Conservation (phyloP, 2,888 invertebrate species). For the Hanleya hanleyi region DNA sequence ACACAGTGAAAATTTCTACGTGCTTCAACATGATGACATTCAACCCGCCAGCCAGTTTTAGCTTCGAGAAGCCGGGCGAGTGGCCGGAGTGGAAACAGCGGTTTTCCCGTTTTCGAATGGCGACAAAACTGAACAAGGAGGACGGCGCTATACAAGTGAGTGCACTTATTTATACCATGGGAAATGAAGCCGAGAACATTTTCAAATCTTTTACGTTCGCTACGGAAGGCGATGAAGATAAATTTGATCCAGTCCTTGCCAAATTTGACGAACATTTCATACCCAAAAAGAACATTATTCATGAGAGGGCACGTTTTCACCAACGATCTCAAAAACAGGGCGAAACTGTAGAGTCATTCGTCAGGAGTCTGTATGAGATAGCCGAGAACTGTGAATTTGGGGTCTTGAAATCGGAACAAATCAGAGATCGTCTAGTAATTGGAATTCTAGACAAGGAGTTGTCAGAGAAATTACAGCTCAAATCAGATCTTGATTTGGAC, state of each 20-base stretch:
- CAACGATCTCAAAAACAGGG: conserved; percentile 9
- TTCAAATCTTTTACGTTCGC: conserved; percentile 22
- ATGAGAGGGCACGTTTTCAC: conserved; percentile 23
- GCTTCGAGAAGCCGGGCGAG: conserved; percentile 17
- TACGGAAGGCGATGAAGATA: conserved; percentile 10
- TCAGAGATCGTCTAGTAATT: conserved; percentile 24
- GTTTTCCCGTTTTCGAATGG: conserved; percentile 16
- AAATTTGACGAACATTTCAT: conserved; percentile 30
- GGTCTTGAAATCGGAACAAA: conserved; percentile 13
- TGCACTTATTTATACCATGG: conserved; percentile 26
- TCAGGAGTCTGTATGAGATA: conserved; percentile 21
- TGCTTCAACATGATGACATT: conserved; percentile 20
- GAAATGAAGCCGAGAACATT: conserved; percentile 21
- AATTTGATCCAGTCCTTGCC: conserved; percentile 17
- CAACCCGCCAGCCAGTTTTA: conserved; percentile 18
- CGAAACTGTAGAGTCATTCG: conserved; percentile 21
- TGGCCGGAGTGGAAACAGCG: conserved; percentile 28
- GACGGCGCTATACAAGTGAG: conserved; percentile 20
- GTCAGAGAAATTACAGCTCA: conserved; percentile 25
- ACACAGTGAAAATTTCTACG: background rate
- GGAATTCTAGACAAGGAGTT: conserved; percentile 19
- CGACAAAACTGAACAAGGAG: conserved; percentile 17
- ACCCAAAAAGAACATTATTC: conserved; percentile 23
- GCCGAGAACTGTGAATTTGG: conserved; percentile 29
- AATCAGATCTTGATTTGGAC: conserved; percentile 11